Conservation (phyloP, 2,888 invertebrate species). For the Melolontha melolontha region DNA sequence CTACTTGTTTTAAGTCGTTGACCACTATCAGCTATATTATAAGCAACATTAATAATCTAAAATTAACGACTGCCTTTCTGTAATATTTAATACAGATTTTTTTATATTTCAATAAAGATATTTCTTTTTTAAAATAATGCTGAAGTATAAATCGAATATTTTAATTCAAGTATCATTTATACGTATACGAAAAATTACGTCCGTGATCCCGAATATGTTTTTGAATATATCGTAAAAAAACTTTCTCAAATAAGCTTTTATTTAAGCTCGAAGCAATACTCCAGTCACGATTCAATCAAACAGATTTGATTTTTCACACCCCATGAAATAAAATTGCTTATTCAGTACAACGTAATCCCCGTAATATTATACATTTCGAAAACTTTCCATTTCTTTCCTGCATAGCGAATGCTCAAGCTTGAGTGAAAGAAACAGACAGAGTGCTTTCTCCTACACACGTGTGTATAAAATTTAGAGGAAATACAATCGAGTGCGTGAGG, state of each 20-base stretch:
- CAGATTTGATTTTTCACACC: slow-evolving; percentile 59
- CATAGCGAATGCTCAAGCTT: slow-evolving; percentile 23
- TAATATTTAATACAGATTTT: too few species aligned
- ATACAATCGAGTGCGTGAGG: slow-evolving; percentile 43
- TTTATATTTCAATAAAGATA: too few species aligned
- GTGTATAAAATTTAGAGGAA: slow-evolving; percentile 33
- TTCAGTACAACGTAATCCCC: slow-evolving; percentile 56
- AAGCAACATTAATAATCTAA: too few species aligned
- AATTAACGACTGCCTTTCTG: too few species aligned
- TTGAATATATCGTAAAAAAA: not conserved
- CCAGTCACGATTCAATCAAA: slow-evolving; percentile 57
- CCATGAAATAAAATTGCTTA: slow-evolving; percentile 60
- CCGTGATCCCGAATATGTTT: slow-evolving; percentile 12
- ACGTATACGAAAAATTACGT: not conserved
- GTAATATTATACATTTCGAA: slow-evolving; percentile 48
- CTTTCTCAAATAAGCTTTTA: slow-evolving; percentile 34
- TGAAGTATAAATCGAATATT: too few species aligned
- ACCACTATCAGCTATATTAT: too few species aligned
- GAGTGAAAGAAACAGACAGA: slow-evolving; percentile 7
- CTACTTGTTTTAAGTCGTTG: too few species aligned
- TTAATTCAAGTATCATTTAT: too few species aligned
- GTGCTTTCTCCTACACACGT: slow-evolving; percentile 17
- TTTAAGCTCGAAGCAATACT: slow-evolving; percentile 49
- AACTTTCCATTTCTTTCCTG: slow-evolving; percentile 1
- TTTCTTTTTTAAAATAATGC: too few species aligned